Evolutionary conservation across 2,888 invertebrate genomes (phyloP).

Genomic region (Drosophila putrida): DNA sequence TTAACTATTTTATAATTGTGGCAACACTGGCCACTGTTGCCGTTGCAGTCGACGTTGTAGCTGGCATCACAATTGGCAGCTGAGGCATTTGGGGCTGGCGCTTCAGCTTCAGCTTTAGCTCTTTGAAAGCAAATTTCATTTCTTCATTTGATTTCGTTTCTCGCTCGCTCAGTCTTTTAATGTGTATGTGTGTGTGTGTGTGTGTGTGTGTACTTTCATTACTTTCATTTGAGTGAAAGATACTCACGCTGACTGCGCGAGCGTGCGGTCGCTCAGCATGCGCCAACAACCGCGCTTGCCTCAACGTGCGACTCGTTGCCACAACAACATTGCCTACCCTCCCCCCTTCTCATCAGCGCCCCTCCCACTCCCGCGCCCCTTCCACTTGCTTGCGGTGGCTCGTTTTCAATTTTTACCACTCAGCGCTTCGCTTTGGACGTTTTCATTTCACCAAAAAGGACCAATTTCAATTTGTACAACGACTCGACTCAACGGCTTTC

Average conservation of each 20-base stretch:
- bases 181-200: conserved; percentile 16
- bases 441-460: conserved; percentile 75
- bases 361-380: background rate
- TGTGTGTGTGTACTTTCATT: conserved; percentile 71
- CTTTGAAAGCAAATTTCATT: conserved; percentile 80
- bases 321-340: background rate
- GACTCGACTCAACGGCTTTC: conserved; percentile 54
- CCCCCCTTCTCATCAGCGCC: too few relatives aligned
- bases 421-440: conserved; percentile 31
- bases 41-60: conserved; percentile 21
- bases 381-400: conserved; percentile 14
- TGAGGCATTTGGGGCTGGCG: conserved; percentile 52
- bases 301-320: conserved; percentile 6
- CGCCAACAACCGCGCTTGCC: conserved; percentile 16
- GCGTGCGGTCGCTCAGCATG: conserved; percentile 52
- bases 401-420: conserved; percentile 29
- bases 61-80: conserved; percentile 42
- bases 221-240: conserved; percentile 81
- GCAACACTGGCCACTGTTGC: background rate
- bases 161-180: conserved; percentile 24
- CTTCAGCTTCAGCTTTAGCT: conserved; percentile 38
- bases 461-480: conserved; percentile 73
- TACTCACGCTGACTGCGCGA: conserved; percentile 55
- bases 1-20: too few relatives aligned
- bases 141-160: conserved; percentile 79